Conservation (phyloP, 64 coral and sea anemone species). For the Montipora capricornis region DNA sequence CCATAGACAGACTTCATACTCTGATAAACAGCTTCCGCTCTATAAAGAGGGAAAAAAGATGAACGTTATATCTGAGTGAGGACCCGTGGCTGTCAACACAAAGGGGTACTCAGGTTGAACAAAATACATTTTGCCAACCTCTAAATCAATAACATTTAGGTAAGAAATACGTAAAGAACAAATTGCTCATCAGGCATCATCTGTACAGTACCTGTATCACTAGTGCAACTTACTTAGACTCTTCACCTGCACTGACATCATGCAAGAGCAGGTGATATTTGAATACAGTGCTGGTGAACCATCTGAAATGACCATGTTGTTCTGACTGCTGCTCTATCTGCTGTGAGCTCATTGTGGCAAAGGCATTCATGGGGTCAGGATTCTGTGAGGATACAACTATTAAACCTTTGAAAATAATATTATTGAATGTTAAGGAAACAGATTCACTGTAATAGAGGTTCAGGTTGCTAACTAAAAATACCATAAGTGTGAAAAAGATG, state of each 20-base stretch:
- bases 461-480: background rate
- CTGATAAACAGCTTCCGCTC: constrained; percentile 96
- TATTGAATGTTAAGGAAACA: constrained; percentile 45
- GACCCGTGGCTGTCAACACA: too few species aligned
- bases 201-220: background rate
- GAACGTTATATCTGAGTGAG: too few species aligned
- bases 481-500: too few species aligned
- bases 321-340: constrained; percentile 91
- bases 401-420: constrained; percentile 60
- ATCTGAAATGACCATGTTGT: constrained; percentile 88
- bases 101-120: too few species aligned
- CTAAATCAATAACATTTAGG: too few species aligned
- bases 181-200: too few species aligned
- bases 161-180: too few species aligned
- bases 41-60: constrained; percentile 12
- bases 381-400: constrained; percentile 96
- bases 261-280: constrained; percentile 94
- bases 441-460: background rate
- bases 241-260: constrained; percentile 89
- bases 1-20: constrained; percentile 99
- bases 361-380: constrained; percentile 96
- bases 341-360: constrained; percentile 96
- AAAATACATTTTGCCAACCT: too few species aligned
- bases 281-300: constrained; percentile 92
- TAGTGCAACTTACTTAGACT: constrained; percentile 83